phyloP scores from a whole-genome alignment of 2,113 vertebrate species.

The Gallinago undulata region DNA sequence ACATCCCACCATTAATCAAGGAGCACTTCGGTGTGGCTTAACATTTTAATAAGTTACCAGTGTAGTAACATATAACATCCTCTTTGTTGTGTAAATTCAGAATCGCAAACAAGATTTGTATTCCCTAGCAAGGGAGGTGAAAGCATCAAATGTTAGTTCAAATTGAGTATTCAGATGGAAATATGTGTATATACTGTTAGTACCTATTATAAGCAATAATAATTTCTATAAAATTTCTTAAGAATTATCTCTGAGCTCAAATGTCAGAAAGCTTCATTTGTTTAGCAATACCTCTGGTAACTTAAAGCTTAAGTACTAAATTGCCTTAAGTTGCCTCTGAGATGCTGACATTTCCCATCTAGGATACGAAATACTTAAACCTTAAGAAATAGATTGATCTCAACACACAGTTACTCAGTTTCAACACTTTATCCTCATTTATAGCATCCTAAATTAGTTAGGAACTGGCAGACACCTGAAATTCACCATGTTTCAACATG shows the following conservation, averaged over 20 bases:
- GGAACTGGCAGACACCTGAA: neutral
- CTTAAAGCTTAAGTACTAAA: neutral
- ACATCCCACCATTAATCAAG: neutral
- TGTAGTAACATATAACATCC: neutral
- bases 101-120: neutral
- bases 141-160: neutral
- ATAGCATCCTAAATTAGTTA: neutral
- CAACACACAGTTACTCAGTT: neutral
- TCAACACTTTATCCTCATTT: neutral
- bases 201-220: neutral
- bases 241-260: neutral
- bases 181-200: neutral
- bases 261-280: neutral
- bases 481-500: neutral
- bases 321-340: neutral
- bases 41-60: neutral
- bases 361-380: neutral
- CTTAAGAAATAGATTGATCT: neutral
- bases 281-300: neutral
- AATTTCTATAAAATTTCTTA: neutral
- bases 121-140: neutral
- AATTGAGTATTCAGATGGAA: neutral
- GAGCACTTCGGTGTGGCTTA: neutral
- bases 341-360: neutral
- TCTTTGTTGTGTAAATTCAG: neutral